Evolutionary conservation across 1,140 invertebrate genomes (phyloP).

Genomic region (Heterodera schachtii): DNA sequence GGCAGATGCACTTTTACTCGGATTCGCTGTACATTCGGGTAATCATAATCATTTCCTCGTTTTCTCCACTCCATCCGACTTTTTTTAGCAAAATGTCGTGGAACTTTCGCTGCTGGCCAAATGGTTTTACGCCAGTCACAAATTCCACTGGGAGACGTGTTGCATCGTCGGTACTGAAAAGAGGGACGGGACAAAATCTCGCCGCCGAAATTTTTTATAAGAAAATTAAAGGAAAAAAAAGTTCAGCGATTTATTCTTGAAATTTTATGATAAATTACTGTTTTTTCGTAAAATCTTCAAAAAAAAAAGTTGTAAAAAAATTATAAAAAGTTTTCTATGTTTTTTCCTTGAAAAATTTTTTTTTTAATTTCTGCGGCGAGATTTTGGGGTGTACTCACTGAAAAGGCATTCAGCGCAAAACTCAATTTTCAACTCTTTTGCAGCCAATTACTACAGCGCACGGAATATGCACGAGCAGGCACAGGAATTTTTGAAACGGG

Average conservation of each 20-base stretch:
- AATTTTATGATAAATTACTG: no score
- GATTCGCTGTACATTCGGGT: conserved; percentile 58
- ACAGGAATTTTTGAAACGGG: conserved; percentile 91
- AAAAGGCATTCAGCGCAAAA: background rate
- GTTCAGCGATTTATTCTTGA: no score
- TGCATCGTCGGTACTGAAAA: conserved; percentile 83
- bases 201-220: no score
- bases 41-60: conserved; percentile 7
- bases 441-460: conserved; percentile 96
- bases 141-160: conserved; percentile 94
- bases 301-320: no score
- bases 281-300: no score
- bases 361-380: background rate
- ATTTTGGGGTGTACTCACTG: background rate
- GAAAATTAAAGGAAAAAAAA: no score
- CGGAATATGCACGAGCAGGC: conserved; percentile 93
- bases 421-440: conserved; percentile 58
- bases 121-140: conserved; percentile 87
- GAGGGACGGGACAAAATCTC: no score
- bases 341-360: background rate
- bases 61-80: conserved; percentile 12
- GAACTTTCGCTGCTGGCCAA: conserved; percentile 91
- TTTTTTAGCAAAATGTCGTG: conserved; percentile 77
- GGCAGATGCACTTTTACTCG: conserved; percentile 60
- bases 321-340: no score